Base-by-base conservation (phyloP, 2,113 vertebrate species). In the Puma concolor region DNA sequence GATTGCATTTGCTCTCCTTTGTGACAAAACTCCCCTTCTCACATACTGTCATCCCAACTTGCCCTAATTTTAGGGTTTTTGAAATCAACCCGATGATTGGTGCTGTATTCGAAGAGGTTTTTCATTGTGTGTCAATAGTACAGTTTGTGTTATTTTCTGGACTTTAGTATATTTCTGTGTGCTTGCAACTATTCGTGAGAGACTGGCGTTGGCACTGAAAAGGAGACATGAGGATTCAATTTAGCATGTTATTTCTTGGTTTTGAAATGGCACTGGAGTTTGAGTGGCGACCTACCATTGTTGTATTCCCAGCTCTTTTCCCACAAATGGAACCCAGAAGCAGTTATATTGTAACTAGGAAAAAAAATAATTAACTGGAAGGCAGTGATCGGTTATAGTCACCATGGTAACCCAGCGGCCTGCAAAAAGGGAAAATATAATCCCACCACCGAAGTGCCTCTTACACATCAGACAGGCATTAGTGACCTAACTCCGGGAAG, bases 61-160 rank as follows among this genome's bases (percentile, higher is more conserved):
- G 1, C 54, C 72, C 88, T 86, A 94, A 6, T 85, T 89, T 77
- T 63, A n/a, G 91, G 48, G 16, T 29, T 95, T 57, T 91, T 83
- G 98, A 97, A 96, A 96, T 23, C 92, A 95, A 91, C 82, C 5
- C 85, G 81, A 85, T 90, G 66, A 48, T 63, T 84, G 23, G 7
- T 80, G 33, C 23, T 31, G 7, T 52, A 14, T 2, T 57, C 95
- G 36, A 74, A 90, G 38, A 95, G 33, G 33, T 1, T 83, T 96
- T 95, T 38, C 50, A 57, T 94, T 15, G 90, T 69, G 83, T 91
- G 89, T 66, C n/a, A 44, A 2, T 81, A 54, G 81, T 23, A 91
- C 57, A 77, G 92, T 91, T 77, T 95, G 27, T 87, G 69, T 91
- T 14, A 33, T 97, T 97, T 97, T 48, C 33, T 93, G 52, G 88